These are phyloP conservation scores for Ligdia adustata DNA, from an alignment of 2,888 invertebrate species.

Conservation along the genomic window DNA sequence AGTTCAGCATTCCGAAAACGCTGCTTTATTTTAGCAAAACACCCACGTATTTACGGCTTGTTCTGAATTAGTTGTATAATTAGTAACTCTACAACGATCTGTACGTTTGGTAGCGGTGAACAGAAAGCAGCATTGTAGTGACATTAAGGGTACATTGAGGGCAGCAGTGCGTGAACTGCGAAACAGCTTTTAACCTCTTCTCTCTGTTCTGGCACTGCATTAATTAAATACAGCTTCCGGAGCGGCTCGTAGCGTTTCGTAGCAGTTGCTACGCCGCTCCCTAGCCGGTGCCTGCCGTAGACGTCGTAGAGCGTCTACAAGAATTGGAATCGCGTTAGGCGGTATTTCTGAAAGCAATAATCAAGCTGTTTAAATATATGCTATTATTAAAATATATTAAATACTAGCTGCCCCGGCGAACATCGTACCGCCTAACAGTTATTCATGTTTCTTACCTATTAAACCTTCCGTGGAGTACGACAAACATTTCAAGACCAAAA, in stretches of 20 bases:
- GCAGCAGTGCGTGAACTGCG: slow-evolving; percentile 17
- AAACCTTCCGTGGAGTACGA: too few relatives aligned
- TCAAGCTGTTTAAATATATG: not conserved
- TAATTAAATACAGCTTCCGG: slow-evolving; percentile 24
- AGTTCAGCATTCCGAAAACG: too few relatives aligned
- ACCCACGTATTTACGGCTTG: too few relatives aligned
- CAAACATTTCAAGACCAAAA: too few relatives aligned
- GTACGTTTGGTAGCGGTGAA: not conserved
- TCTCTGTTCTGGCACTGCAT: slow-evolving; percentile 20
- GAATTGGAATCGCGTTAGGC: slow-evolving; percentile 8
- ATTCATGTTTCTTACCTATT: too few relatives aligned
- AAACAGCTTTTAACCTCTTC: slow-evolving; percentile 20
- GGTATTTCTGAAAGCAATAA: not conserved
- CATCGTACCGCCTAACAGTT: too few relatives aligned
- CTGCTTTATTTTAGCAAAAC: too few relatives aligned
- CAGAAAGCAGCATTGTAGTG: not conserved
- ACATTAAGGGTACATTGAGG: slow-evolving; percentile 7
- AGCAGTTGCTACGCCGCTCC: not conserved
- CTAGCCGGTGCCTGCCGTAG: slow-evolving; percentile 15
- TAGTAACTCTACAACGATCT: slow-evolving; percentile 3
- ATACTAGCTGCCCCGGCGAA: too few relatives aligned
- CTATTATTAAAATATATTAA: too few relatives aligned
- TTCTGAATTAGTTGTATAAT: slow-evolving; percentile 4
- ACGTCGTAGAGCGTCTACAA: slow-evolving; percentile 19
- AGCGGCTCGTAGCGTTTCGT: slow-evolving; percentile 14